Conservation (phyloP, 2,888 invertebrate genomes). For the Capitulum mitella region DNA sequence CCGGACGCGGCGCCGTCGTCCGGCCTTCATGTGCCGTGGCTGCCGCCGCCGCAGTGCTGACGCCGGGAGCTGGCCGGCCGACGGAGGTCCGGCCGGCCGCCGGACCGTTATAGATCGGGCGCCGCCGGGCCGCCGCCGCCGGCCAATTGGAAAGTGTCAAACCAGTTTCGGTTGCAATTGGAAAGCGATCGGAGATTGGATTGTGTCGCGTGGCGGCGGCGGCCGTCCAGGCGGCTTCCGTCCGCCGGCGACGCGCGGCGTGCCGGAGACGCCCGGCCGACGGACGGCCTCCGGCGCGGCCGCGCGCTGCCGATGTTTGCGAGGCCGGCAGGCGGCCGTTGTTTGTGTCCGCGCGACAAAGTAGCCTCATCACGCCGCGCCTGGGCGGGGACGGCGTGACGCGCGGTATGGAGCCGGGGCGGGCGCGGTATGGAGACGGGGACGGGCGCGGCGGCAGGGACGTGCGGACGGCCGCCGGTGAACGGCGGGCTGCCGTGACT, state of each 20-base stretch:
- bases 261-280: background rate
- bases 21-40: too few species aligned
- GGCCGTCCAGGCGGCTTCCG: background rate
- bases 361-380: background rate
- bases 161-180: conserved; percentile 21
- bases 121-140: background rate
- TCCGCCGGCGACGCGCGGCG: background rate
- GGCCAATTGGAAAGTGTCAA: conserved; percentile 22
- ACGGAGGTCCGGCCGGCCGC: background rate
- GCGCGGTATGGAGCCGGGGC: background rate
- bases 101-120: background rate
- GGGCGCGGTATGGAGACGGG: background rate
- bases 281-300: background rate
- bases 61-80: background rate
- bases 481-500: too few species aligned
- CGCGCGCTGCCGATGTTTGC: background rate
- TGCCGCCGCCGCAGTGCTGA: background rate
- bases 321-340: background rate
- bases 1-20: too few species aligned
- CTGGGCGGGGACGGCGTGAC: too few species aligned
- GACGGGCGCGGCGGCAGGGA: background rate
- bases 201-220: background rate
- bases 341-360: background rate
- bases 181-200: conserved; percentile 11
- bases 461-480: background rate